Evolutionary conservation across 2,888 invertebrate species (phyloP).

Genomic region (Coelopa pilipes): DNA sequence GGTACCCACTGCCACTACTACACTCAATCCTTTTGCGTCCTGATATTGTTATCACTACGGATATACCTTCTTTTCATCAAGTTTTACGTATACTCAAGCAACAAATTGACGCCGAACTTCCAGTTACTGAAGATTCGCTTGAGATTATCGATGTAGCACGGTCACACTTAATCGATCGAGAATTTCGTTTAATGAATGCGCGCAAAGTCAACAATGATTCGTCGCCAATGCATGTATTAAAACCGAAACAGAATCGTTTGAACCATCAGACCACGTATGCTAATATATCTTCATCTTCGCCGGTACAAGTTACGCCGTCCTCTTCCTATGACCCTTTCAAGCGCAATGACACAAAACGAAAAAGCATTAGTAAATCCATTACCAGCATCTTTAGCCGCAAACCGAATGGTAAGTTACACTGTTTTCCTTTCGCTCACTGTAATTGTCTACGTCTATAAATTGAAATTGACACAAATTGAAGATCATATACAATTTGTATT

Average conservation of each 20-base stretch:
- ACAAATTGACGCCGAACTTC: conserved; percentile 84
- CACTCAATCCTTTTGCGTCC: conserved; percentile 89
- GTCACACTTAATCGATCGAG: conserved; percentile 81
- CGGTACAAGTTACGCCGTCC: conserved; percentile 63
- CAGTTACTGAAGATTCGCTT: conserved; percentile 68
- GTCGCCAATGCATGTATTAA: conserved; percentile 60
- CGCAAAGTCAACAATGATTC: conserved; percentile 67
- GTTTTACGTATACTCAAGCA: conserved; percentile 85
- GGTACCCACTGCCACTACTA: conserved; percentile 89
- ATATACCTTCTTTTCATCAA: conserved; percentile 91
- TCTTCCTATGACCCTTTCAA: conserved; percentile 70
- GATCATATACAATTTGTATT: not conserved
- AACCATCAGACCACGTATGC: conserved; percentile 59
- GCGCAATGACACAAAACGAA: conserved; percentile 76
- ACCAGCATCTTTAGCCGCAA: conserved; percentile 80
- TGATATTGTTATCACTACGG: conserved; percentile 86
- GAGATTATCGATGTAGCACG: conserved; percentile 82
- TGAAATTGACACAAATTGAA: conserved; percentile 6
- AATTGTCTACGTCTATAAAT: conserved; percentile 14
- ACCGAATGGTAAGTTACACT: conserved; percentile 58
- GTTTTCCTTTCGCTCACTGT: conserved; percentile 2
- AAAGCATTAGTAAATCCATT: conserved; percentile 80
- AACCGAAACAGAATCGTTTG: conserved; percentile 46
- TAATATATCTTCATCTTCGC: conserved; percentile 62
- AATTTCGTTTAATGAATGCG: conserved; percentile 79